Evolutionary conservation across 2,888 invertebrate species (phyloP).

Genomic region (Pachycephus smyrnensis): DNA sequence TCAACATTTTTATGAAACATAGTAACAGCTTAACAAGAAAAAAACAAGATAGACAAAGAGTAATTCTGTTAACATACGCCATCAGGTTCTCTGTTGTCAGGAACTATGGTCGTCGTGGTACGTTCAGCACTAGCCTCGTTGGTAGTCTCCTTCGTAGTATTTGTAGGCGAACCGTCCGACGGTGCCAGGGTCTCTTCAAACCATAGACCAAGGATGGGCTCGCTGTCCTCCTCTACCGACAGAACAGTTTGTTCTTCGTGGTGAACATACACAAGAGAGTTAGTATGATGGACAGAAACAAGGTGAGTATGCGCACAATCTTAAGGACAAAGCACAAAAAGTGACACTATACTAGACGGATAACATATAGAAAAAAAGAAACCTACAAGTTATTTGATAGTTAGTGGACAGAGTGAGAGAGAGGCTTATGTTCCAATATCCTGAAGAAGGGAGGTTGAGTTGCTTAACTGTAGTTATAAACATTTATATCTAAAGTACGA

Average conservation of each 20-base stretch:
- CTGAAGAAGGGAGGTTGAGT: not conserved
- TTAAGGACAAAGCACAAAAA: not conserved
- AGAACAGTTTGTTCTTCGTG: conserved; percentile 60
- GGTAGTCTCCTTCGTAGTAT: conserved; percentile 70
- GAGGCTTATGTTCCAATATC: conserved; percentile 20
- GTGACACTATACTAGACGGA: not conserved
- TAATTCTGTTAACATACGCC: conserved; percentile 67
- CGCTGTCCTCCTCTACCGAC: conserved; percentile 78
- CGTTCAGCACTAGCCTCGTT: conserved; percentile 69
- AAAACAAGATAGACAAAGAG: not conserved
- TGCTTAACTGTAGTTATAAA: not conserved
- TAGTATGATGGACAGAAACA: conserved; percentile 50
- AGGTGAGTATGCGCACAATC: conserved; percentile 27
- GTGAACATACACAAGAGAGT: conserved; percentile 52
- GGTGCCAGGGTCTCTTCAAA: conserved; percentile 94
- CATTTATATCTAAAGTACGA: not conserved
- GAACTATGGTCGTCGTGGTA: conserved; percentile 73
- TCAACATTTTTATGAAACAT: not conserved
- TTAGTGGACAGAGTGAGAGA: conserved; percentile 11
- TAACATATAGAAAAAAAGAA: not conserved
- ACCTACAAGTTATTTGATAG: not conserved
- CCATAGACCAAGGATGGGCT: conserved; percentile 91
- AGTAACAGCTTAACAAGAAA: not conserved
- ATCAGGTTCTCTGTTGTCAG: conserved; percentile 83
- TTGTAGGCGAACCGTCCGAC: conserved; percentile 73